A percentile compares a stretch with the other conserved stretches of the same genome.
Conservation (phyloP, 1,140 invertebrate genomes). For the Araneus ventricosus region DNA sequence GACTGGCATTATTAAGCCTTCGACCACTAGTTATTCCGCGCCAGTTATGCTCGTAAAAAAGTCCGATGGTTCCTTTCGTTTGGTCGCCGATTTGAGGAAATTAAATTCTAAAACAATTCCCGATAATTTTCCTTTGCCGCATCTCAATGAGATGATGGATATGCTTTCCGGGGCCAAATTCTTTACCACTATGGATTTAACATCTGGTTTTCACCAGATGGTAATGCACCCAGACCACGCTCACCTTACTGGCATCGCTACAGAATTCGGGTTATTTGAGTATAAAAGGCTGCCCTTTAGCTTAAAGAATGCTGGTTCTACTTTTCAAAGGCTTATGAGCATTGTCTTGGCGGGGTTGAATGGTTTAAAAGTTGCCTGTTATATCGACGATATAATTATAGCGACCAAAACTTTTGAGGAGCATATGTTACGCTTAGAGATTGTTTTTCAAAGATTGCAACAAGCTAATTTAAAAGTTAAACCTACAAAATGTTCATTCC, state of each 20-base stretch:
- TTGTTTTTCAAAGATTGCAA: conserved; percentile 54
- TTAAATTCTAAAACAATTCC: conserved; percentile 77
- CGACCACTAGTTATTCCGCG: conserved; percentile 80
- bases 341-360: neutral
- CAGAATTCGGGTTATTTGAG: too few relatives aligned
- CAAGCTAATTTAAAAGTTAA: conserved; percentile 76
- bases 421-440: conserved; percentile 45
- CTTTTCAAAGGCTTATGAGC: too few relatives aligned
- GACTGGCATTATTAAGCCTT: conserved; percentile 78
- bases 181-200: conserved; percentile 73
- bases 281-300: conserved; percentile 77
- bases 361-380: neutral
- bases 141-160: neutral
- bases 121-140: conserved; percentile 32
- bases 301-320: conserved; percentile 31
- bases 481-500: conserved; percentile 76
- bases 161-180: neutral
- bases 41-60: conserved; percentile 78
- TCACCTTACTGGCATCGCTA: conserved; percentile 74
- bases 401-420: conserved; percentile 73
- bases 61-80: too few relatives aligned
- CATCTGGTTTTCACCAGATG: too few relatives aligned
- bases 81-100: too few relatives aligned
- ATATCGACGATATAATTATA: conserved; percentile 74
- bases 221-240: neutral